These are phyloP conservation scores for Lagenorhynchus albirostris DNA, from an alignment of 2,113 vertebrate genomes.

Conservation along the genomic window DNA sequence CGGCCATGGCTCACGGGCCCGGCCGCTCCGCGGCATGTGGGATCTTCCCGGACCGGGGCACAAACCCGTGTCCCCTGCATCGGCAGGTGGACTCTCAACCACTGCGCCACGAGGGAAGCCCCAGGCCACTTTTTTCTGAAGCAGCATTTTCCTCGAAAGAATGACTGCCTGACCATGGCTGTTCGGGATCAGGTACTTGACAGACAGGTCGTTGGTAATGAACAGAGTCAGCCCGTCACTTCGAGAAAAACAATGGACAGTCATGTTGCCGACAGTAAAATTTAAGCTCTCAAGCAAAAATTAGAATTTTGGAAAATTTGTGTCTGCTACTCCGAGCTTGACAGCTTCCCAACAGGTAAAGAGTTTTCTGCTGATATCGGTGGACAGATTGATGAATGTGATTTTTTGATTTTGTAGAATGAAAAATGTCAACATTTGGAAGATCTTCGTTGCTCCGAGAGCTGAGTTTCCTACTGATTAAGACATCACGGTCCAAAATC, in stretches of 20 bases:
- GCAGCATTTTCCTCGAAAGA: not conserved
- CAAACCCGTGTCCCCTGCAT: too few relatives aligned
- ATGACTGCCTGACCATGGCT: not conserved
- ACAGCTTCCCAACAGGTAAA: not conserved
- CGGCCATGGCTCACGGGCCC: too few relatives aligned
- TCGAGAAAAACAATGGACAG: not conserved
- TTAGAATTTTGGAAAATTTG: not conserved
- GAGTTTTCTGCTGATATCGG: not conserved
- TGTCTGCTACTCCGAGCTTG: not conserved
- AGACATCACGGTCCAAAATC: not conserved
- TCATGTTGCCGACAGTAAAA: not conserved
- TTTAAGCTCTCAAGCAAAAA: not conserved
- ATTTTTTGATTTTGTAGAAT: not conserved
- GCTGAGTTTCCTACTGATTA: not conserved
- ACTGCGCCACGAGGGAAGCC: too few relatives aligned
- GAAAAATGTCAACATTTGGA: not conserved
- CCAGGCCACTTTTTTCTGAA: not conserved
- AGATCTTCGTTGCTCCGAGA: not conserved
- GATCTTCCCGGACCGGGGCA: too few relatives aligned
- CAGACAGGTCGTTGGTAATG: rapidly evolving
- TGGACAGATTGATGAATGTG: not conserved
- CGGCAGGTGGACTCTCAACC: too few relatives aligned
- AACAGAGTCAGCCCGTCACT: not conserved
- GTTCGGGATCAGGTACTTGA: too few relatives aligned
- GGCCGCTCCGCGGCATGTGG: rapidly evolving